A percentile compares a stretch with the other conserved stretches of the same genome.
Evolutionary conservation across 2,113 vertebrate genomes (phyloP).

Genomic region (Agapornis roseicollis): DNA sequence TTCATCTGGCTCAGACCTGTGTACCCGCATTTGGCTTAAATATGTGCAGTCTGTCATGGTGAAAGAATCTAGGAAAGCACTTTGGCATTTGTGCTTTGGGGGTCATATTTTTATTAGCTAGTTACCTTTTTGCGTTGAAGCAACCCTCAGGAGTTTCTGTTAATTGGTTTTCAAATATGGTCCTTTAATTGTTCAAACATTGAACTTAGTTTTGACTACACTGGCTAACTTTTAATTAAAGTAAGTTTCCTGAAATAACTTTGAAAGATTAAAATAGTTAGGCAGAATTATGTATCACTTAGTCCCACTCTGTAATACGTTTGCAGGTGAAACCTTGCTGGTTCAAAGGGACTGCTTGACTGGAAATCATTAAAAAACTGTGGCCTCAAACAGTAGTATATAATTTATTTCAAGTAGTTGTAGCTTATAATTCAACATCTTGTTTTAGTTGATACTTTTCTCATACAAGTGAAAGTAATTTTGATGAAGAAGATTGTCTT

Average conservation of each 20-base stretch:
- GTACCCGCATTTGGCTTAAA: not conserved
- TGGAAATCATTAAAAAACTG: not conserved
- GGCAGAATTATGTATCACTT: not conserved
- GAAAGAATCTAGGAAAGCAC: not conserved
- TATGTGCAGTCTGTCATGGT: not conserved
- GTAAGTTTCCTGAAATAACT: conserved; percentile 42
- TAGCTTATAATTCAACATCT: not conserved
- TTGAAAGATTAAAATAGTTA: not conserved
- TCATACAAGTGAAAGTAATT: not conserved
- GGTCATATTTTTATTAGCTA: conserved; percentile 45
- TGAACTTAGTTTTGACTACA: conserved; percentile 38
- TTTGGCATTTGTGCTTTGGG: conserved; percentile 10
- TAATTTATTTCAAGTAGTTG: not conserved
- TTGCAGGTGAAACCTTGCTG: not conserved
- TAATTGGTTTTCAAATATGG: conserved; percentile 60
- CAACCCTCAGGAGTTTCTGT: conserved; percentile 47
- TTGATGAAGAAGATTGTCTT: not conserved
- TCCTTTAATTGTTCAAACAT: conserved; percentile 54
- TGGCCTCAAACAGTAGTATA: not conserved
- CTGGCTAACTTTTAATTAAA: conserved; percentile 55
- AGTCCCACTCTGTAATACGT: not conserved
- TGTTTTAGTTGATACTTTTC: not conserved
- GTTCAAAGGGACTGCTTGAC: not conserved
- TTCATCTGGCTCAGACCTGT: not conserved
- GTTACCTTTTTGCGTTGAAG: not conserved